Conservation (phyloP, 92 coral and sea anemone species). For the Zoanthus sociatus region DNA sequence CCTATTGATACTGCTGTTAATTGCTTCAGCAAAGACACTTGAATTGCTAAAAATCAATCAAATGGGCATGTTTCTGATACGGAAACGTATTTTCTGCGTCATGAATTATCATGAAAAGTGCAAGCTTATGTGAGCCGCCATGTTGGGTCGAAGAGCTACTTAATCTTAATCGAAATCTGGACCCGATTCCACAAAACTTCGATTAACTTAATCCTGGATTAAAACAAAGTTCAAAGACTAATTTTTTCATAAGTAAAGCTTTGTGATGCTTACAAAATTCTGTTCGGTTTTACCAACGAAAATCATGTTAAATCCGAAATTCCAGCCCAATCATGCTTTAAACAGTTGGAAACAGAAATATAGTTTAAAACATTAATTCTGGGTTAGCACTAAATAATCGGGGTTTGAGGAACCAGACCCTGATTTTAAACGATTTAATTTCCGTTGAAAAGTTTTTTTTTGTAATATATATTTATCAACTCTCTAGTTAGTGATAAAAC, state of each 20-base stretch:
- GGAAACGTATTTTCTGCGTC: constrained; percentile 7
- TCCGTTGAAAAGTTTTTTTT: not conserved
- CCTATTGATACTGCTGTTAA: not conserved
- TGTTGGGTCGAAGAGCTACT: constrained; percentile 35
- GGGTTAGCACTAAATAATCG: too few relatives aligned
- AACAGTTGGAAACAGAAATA: too few relatives aligned
- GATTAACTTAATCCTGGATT: too few relatives aligned
- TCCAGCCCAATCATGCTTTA: too few relatives aligned
- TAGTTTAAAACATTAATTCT: too few relatives aligned
- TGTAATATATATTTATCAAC: not conserved
- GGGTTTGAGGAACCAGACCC: too few relatives aligned
- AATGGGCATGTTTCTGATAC: not conserved
- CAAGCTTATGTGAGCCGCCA: not conserved
- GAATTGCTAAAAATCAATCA: not conserved
- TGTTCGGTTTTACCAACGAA: too few relatives aligned
- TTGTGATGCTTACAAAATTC: too few relatives aligned
- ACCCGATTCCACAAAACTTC: too few relatives aligned
- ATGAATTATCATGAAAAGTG: not conserved
- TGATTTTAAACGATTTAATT: not conserved
- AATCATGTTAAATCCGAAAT: too few relatives aligned
- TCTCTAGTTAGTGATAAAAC: not conserved
- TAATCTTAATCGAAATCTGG: not conserved
- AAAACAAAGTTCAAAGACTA: too few relatives aligned
- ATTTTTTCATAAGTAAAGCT: too few relatives aligned
- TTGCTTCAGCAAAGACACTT: not conserved